Evolutionary conservation across 2,797 vertebrate genomes (phyloP).

Genomic region (Melanotaenia pygmaea): DNA sequence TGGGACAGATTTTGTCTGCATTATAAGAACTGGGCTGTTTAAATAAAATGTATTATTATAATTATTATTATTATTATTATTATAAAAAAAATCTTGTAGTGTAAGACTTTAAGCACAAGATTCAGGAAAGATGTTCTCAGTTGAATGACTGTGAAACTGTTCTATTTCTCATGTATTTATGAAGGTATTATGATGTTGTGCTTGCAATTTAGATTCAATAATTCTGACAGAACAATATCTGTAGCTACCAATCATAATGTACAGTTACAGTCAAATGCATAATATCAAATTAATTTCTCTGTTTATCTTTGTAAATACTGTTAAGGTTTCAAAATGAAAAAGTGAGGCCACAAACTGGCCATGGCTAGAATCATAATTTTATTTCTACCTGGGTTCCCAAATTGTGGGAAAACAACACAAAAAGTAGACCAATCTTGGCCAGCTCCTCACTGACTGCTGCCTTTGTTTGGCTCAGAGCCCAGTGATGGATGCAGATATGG

Average conservation of each 20-base stretch:
- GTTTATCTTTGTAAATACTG: background rate
- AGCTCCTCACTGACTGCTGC: conserved; percentile 33
- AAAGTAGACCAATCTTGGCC: conserved; percentile 7
- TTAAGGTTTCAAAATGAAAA: background rate
- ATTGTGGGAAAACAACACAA: conserved; percentile 28
- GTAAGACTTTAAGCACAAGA: background rate
- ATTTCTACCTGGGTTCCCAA: conserved; percentile 17
- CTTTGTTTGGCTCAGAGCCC: conserved; percentile 59
- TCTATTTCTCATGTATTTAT: background rate
- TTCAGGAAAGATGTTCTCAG: background rate
- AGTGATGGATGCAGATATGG: conserved; percentile 69
- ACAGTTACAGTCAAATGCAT: background rate
- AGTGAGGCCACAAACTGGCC: background rate
- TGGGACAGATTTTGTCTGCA: background rate
- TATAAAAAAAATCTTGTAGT: background rate
- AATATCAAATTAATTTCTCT: background rate
- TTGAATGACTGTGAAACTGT: background rate
- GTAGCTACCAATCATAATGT: background rate
- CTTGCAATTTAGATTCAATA: background rate
- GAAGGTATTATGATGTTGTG: background rate
- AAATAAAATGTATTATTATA: too few relatives aligned
- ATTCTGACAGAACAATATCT: background rate
- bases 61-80: too few relatives aligned
- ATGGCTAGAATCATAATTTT: conserved; percentile 4
- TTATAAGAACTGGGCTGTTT: too few relatives aligned